Percentiles rank a stretch among this genome's conserved stretches.
Conservation (phyloP, 2,888 invertebrate species). For the Lamellibrachia satsuma region DNA sequence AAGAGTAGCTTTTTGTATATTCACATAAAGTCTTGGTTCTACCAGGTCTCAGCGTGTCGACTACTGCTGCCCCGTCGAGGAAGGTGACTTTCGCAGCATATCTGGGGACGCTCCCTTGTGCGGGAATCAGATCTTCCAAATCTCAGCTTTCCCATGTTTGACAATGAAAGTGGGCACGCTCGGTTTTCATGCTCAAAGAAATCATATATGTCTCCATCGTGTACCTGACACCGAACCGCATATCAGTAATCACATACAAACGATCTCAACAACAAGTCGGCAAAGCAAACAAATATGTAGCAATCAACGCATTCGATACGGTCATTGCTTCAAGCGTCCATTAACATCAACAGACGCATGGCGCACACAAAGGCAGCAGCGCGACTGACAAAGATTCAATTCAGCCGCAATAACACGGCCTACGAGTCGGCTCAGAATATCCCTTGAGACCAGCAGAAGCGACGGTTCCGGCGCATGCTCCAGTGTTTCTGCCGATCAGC, state of each 20-base stretch:
- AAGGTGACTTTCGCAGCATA: no score
- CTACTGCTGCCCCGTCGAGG: no score
- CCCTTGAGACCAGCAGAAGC: neutral
- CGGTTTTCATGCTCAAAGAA: no score
- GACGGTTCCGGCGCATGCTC: neutral
- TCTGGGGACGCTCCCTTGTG: no score
- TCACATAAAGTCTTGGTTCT: no score
- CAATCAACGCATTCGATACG: neutral
- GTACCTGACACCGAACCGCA: neutral
- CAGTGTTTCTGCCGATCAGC: neutral
- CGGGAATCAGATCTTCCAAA: no score
- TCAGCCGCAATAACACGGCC: neutral
- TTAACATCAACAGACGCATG: neutral
- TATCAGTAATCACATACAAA: neutral
- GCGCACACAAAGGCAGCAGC: neutral
- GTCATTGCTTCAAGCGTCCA: neutral
- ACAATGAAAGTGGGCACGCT: no score
- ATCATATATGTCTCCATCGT: neutral
- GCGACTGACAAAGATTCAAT: neutral
- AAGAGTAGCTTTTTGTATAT: no score
- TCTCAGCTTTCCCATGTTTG: no score
- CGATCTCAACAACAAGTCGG: neutral
- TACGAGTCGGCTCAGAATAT: neutral
- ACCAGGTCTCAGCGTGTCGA: no score
- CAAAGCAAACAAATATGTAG: neutral